Evolutionary conservation across 2,113 vertebrate genomes (phyloP), one percentile per base, ranked within the genome.

Genomic region (Rhizomys pruinosus): DNA sequence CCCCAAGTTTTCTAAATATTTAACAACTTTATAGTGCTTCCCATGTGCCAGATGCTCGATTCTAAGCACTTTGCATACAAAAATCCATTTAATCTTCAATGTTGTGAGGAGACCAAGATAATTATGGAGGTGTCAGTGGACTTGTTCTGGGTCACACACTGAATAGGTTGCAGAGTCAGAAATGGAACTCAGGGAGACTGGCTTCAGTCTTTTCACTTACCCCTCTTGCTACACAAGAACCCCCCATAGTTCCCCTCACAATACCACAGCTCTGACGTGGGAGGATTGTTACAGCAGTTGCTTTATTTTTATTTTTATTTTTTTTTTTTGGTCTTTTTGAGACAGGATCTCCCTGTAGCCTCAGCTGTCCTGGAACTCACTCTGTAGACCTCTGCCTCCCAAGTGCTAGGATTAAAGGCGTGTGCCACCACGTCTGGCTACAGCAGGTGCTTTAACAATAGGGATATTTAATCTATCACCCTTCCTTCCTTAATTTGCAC

Each of bases 1-100:
- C 12, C n/a, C 19, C 47, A 63, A 84, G 32, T 29, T 84, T 92
- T 89, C 69, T 91, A 74, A 89, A 29, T 74, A 73, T 34, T n/a
- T 80, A 7, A 57, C 57, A 59, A 47, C 42, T 66, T 61, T 29
- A 61, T 1, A 34, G 19, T 19, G 2, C 34, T 66, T 64, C 29
- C 22, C 73, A 47, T 66, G 52, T 59, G 86, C n/a, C 47, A n/a
- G 6, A 52, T 52, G 47, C 47, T 52, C 47, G 66, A 27, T 25
- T 76, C 25, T 63, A 81, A 77, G 42, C 32, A 82, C 61, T 94
- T 81, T 71, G 86, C 44, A 44, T 47, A 25, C 29, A 72, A 57
- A 12, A 69, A 44, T 4, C 11, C 22, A 74, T 32, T n/a, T 87
- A 74, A 86, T 52, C 20, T 7, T 72, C 32, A 94, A 55, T 37